Percentiles rank a stretch among this genome's conserved stretches.
These are phyloP conservation scores for Lophochroa leadbeateri DNA, from an alignment of 2,113 vertebrate species.

Conservation along the genomic window DNA sequence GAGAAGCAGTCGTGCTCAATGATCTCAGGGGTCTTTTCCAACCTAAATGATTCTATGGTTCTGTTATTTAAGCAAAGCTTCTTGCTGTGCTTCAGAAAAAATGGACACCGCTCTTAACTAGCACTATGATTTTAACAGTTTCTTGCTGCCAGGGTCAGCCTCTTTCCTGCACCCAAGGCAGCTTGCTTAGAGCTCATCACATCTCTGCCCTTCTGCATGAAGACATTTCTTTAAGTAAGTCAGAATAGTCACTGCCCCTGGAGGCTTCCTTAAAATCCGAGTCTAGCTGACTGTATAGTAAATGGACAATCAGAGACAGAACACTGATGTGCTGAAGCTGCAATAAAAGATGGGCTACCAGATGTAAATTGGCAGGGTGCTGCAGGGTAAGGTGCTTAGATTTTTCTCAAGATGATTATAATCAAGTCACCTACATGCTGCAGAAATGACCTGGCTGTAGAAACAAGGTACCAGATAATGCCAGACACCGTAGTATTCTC, in stretches of 20 bases:
- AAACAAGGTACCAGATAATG: neutral
- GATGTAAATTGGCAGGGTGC: neutral
- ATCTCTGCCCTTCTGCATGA: neutral
- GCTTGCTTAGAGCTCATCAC: neutral
- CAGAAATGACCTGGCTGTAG: neutral
- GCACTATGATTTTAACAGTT: neutral
- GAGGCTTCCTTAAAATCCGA: neutral
- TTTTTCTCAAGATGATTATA: neutral
- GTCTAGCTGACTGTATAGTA: neutral
- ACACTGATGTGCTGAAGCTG: neutral
- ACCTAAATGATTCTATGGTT: neutral
- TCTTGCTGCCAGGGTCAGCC: neutral
- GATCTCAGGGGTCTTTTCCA: neutral
- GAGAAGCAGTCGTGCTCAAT: neutral
- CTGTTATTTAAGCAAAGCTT: neutral
- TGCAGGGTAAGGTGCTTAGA: neutral
- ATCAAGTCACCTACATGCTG: neutral
- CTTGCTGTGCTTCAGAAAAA: neutral
- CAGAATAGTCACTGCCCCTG: neutral
- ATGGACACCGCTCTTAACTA: neutral
- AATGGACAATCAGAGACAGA: neutral
- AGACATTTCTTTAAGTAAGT: neutral
- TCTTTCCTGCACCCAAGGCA: neutral
- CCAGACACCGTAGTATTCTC: neutral
- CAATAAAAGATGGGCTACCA: neutral